Evolutionary conservation across 2,113 vertebrate genomes (phyloP).

Genomic region (Hydropotes inermis): DNA sequence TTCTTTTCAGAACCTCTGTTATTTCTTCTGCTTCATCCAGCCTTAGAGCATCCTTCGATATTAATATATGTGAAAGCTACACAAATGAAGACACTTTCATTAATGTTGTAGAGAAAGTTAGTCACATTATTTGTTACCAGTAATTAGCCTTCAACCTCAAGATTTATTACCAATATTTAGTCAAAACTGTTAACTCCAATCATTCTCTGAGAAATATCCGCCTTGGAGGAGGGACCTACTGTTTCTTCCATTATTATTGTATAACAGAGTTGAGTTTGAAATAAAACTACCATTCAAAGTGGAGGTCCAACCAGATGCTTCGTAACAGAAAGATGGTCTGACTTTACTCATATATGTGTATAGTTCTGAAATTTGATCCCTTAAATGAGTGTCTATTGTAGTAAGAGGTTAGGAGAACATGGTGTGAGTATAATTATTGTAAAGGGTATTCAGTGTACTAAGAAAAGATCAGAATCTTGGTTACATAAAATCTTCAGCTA

Average conservation of each 20-base stretch:
- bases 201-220: not conserved
- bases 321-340: not conserved
- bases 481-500: not conserved
- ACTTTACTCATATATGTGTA: not conserved
- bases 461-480: conserved; percentile 9
- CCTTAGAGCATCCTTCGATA: not conserved
- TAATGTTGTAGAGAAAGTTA: conserved; percentile 9
- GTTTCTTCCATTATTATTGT: not conserved
- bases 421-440: not conserved
- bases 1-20: not conserved
- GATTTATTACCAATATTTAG: not conserved
- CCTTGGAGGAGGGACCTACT: not conserved
- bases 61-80: not conserved
- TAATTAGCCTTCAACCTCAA: not conserved
- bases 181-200: not conserved
- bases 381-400: not conserved
- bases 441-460: not conserved
- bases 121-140: not conserved
- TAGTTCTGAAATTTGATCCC: not conserved
- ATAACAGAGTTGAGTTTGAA: not conserved
- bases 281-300: not conserved
- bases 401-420: not conserved
- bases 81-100: not conserved
- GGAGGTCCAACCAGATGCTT: not conserved
- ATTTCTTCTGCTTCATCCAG: not conserved